phyloP scores from a whole-genome alignment of 2,113 vertebrate genomes.

The Urocolius indicus region DNA sequence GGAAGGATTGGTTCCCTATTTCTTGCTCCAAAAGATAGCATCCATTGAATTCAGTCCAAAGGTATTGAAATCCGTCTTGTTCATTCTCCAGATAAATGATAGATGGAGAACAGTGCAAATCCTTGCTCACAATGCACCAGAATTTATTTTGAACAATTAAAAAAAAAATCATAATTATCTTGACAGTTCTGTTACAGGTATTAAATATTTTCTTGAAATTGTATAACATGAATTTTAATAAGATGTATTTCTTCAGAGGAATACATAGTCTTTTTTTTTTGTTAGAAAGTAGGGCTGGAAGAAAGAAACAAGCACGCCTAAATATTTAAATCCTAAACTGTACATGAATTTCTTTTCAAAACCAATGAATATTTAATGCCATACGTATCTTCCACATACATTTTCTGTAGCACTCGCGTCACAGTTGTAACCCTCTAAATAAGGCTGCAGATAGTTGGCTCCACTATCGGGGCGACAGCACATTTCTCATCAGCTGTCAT shows the following conservation, averaged over 20 bases:
- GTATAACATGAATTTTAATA: background rate
- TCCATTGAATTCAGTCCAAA: slow-evolving; percentile 61
- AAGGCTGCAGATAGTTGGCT: background rate
- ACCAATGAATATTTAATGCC: background rate
- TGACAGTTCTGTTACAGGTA: background rate
- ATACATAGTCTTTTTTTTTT: background rate
- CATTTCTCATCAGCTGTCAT: background rate
- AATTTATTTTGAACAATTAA: slow-evolving; percentile 17
- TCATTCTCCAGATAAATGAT: slow-evolving; percentile 30
- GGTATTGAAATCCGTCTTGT: background rate
- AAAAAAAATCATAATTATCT: background rate
- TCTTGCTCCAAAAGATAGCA: slow-evolving; percentile 68
- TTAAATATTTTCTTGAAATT: background rate
- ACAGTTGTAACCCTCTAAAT: background rate
- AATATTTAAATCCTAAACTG: background rate
- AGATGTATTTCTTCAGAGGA: background rate
- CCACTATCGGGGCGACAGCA: background rate
- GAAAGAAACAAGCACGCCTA: background rate
- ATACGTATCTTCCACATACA: background rate
- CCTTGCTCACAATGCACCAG: background rate
- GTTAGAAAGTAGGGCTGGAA: background rate
- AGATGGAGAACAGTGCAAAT: slow-evolving; percentile 47
- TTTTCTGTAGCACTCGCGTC: background rate
- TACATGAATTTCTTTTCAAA: background rate
- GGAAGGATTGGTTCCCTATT: slow-evolving; percentile 53